Evolutionary conservation across 2,888 invertebrate genomes (phyloP), one percentile per base, ranked within the genome.

Genomic region (Lithosia quadra): DNA sequence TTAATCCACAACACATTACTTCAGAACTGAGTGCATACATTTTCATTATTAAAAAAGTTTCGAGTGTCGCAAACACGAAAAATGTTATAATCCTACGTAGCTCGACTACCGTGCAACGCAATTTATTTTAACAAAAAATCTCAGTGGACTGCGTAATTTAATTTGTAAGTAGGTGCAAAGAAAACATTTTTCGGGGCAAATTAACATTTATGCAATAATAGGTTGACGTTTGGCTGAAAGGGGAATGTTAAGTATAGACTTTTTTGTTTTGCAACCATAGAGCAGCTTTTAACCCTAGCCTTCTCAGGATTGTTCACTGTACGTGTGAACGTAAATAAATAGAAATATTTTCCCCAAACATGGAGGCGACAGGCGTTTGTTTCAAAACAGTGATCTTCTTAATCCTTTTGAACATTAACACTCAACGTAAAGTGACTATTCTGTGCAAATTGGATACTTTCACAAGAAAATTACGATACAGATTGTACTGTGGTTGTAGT

Each of bases 211-310:
- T 84, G 82, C 81, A 86, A 86, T 85, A 86, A 85, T 82, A 81
- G 79, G 77, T 80, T 81, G 75, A 75, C 75, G 77, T 74, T 72
- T 75, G 76, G 81, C 67, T 77, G 74, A 79, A 80, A 75, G 71
- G 75, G 71, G 79, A 78, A 18, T 86, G 87, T 89, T 90, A n/a
- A n/a, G n/a, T n/a, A n/a, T n/a, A n/a, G 85, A 88, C 84, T 79
- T 77, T 90, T 60, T 91, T 91, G 89, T 91, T 88, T 84, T 77
- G 77, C 78, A 82, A 87, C 89, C 89, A 88, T 90, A 91, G 89
- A 83, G 79, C 80, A 81, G 78, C 88, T 87, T 87, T 89, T 88
- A 88, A 86, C 87, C 87, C 86, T 82, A 72, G 73, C 73, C 73
- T 76, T 73, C 79, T 81, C 78, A 55, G 72, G 73, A 72, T 72